Percentiles rank a stretch among this genome's conserved stretches.
These are phyloP conservation scores for Chionomys nivalis DNA, from an alignment of 2,113 vertebrate genomes.

Conservation along the genomic window DNA sequence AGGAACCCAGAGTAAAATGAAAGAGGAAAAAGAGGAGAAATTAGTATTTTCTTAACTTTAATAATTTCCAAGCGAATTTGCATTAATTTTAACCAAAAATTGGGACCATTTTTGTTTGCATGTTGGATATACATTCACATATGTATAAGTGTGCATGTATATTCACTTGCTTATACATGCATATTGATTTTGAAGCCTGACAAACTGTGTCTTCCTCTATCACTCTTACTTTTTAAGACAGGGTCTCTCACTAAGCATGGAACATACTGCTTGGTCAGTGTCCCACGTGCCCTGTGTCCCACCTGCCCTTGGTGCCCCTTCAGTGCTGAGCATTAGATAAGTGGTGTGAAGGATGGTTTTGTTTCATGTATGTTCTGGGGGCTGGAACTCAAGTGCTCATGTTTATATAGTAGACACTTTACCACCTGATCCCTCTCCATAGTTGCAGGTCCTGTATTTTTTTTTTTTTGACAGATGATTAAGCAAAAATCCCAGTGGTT, in stretches of 20 bases:
- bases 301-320: no score
- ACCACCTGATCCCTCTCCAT: background rate
- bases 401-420: background rate
- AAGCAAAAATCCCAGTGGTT: background rate
- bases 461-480: background rate
- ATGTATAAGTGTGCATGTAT: background rate
- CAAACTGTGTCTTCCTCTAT: background rate
- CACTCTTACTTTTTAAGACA: background rate
- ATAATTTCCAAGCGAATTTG: background rate
- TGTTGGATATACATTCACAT: no score
- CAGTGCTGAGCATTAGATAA: background rate
- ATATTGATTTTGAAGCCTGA: background rate
- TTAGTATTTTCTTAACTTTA: background rate
- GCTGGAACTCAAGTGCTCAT: background rate
- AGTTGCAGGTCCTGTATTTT: background rate
- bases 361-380: background rate
- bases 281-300: no score
- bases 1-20: background rate
- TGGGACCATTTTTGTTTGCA: background rate
- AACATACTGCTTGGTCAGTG: background rate
- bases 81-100: background rate
- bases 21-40: background rate
- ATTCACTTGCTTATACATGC: background rate
- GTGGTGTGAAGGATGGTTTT: no score
- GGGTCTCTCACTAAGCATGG: background rate